These are phyloP conservation scores for Siniperca scherzeri DNA, from an alignment of 2,797 vertebrate genomes.

Conservation along the genomic window DNA sequence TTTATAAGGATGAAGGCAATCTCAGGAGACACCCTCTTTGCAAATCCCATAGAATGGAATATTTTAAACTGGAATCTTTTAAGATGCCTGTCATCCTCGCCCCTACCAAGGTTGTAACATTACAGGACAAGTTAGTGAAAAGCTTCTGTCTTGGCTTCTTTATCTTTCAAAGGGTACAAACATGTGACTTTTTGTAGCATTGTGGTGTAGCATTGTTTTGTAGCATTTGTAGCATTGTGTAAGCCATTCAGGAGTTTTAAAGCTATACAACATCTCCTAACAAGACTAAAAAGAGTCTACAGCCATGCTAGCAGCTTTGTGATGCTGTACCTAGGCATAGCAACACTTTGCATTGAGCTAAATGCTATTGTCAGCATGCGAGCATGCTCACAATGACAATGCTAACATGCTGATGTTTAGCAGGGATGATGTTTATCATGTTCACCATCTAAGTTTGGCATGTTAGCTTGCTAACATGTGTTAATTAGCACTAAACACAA, in stretches of 20 bases:
- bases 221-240: no score
- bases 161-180: no score
- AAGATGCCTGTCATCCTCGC: background rate
- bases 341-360: background rate
- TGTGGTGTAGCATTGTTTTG: background rate
- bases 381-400: no score
- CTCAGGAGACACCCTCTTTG: background rate
- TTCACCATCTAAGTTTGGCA: background rate
- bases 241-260: background rate
- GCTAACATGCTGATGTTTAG: background rate
- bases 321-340: background rate
- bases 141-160: background rate
- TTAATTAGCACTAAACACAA: no score
- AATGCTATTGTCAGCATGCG: background rate
- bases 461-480: background rate
- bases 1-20: background rate
- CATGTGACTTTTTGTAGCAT: background rate
- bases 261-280: background rate
- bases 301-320: background rate
- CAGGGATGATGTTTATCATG: background rate
- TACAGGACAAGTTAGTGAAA: background rate
- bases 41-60: background rate
- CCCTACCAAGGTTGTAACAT: no score
- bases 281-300: no score
- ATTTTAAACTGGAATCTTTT: conserved; percentile 3